Evolutionary conservation across 2,113 vertebrate genomes (phyloP).

Genomic region (Protobothrops mucrosquamatus): DNA sequence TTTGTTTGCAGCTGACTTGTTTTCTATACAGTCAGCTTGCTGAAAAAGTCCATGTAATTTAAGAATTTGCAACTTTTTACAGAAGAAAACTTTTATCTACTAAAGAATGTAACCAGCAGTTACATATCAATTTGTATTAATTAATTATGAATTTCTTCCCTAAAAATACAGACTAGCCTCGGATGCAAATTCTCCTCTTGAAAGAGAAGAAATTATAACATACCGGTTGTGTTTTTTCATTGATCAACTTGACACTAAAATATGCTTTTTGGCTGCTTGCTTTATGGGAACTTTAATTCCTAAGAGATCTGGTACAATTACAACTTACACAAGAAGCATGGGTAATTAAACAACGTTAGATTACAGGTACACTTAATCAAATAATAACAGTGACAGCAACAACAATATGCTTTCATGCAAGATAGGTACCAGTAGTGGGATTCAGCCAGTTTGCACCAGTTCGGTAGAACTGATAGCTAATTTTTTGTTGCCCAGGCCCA

Average conservation of each 20-base stretch:
- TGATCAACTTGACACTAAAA: not conserved
- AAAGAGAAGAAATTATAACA: not conserved
- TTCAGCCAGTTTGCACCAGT: no score
- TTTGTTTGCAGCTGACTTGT: not conserved
- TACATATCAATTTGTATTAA: not conserved
- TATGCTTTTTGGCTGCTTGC: not conserved
- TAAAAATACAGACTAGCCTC: not conserved
- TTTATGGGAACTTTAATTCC: not conserved
- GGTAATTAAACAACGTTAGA: not conserved
- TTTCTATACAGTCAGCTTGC: not conserved
- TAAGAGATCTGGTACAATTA: not conserved
- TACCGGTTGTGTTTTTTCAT: not conserved
- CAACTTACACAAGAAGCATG: not conserved
- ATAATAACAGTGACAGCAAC: not conserved
- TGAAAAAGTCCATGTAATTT: not conserved
- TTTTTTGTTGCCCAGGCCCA: no score
- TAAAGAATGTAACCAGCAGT: not conserved
- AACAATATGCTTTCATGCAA: not conserved
- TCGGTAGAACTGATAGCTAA: no score
- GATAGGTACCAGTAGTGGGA: not conserved
- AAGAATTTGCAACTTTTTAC: not conserved
- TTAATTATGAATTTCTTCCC: not conserved
- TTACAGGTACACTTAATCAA: not conserved
- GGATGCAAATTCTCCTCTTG: not conserved
- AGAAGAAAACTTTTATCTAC: not conserved